phyloP scores from a whole-genome alignment of 1,140 invertebrate species.

The Pissodes strobi region DNA sequence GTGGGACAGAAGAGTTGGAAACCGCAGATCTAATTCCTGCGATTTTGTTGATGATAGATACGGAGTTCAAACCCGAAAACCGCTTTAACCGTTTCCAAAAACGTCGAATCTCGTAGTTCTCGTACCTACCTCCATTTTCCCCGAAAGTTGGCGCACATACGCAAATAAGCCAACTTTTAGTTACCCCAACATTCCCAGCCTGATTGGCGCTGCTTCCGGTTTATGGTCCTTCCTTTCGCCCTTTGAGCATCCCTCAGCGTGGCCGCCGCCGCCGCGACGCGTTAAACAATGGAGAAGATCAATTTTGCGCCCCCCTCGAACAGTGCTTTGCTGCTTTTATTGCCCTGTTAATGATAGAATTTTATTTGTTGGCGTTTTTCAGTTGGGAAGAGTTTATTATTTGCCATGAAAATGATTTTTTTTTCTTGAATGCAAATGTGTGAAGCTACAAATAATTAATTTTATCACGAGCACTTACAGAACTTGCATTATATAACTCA shows the following conservation, averaged over 20 bases:
- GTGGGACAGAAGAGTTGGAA: too few relatives aligned
- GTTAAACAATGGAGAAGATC: conserved; percentile 16
- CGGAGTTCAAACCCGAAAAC: too few relatives aligned
- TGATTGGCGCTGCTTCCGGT: conserved; percentile 19
- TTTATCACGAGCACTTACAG: too few relatives aligned
- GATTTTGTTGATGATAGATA: too few relatives aligned
- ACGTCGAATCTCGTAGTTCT: not conserved
- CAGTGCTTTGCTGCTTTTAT: conserved; percentile 2
- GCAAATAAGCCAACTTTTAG: not conserved
- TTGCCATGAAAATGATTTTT: too few relatives aligned
- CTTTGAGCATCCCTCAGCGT: not conserved
- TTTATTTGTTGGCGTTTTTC: too few relatives aligned
- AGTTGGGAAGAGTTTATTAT: too few relatives aligned
- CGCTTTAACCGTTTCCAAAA: not conserved
- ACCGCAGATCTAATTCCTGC: too few relatives aligned
- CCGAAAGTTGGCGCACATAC: not conserved
- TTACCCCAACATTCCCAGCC: conserved; percentile 3
- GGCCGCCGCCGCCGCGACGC: conserved; percentile 5
- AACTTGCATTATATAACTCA: too few relatives aligned
- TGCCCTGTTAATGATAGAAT: not conserved
- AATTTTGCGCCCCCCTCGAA: conserved; percentile 7
- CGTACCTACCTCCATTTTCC: conserved; percentile 11
- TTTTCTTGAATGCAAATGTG: too few relatives aligned
- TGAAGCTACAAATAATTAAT: not conserved
- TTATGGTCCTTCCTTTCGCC: not conserved